Base-by-base conservation (phyloP, 1,140 invertebrate species). In the Drosophila arawakana region DNA sequence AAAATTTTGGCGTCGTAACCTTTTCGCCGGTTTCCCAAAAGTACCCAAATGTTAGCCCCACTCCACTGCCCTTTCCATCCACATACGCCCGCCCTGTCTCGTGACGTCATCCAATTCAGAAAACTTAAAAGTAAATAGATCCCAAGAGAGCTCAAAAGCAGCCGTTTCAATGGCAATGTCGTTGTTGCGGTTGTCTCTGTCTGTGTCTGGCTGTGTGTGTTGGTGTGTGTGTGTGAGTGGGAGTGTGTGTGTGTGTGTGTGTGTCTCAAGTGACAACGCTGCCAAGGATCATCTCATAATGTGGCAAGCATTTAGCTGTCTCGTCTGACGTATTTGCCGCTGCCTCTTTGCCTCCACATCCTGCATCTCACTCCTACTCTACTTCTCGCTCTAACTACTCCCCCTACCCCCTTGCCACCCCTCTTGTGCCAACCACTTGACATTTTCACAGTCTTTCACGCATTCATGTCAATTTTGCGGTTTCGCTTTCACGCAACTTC, bases 41-140 rank as follows among this genome's bases (percentile, higher is more conserved):
- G 25, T 30, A 30, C 1, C 25, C 25, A 30, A 30, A 30, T 30
- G 25, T 30, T 30, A 30, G 25, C 25, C 25, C 4, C 8, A 11
- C 7, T 9, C 18, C 39, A n/a, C 41, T 34, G 18, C 35, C 21
- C 39, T 35, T 30, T 6, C 11, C 57, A 25, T 54, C 25, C 60
- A 55, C n/a, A 18, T 15, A 52, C 54, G 37, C 50, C 11, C 37
- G 11, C 0, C 6, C n/a, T n/a, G 34, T 39, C 55, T 80, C 68
- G 83, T 89, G 83, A 88, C 84, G 84, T 88, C 84, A 88, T 89
- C 84, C 83, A 89, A 89, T 88, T 89, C 43, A 89, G 67, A 70
- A 88, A 89, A 88, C 84, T 88, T 88, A 84, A 88, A 88, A 88
- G 84, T 89, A 88, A 88, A 88, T 88, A 88, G 84, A 88, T 88